A percentile compares a stretch with the other conserved stretches of the same genome.
Evolutionary conservation across 2,113 vertebrate genomes (phyloP).

Genomic region (Ammodytes marinus): DNA sequence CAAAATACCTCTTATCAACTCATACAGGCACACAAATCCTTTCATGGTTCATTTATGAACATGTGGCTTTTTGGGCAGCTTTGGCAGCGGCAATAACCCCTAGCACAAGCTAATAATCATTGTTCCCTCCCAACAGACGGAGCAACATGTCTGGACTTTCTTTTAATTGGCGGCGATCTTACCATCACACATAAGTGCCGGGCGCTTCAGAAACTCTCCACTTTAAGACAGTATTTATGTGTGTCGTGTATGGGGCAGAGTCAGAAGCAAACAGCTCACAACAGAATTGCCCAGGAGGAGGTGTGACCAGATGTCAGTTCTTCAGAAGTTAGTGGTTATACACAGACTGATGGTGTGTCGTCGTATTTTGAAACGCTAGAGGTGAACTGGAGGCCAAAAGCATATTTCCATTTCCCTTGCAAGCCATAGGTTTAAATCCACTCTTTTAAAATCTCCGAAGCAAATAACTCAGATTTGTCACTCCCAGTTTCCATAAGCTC

Average conservation of each 20-base stretch:
- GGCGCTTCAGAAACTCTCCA: conserved; percentile 52
- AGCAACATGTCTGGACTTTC: conserved; percentile 66
- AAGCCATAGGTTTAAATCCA: conserved; percentile 26
- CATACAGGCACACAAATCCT: conserved; percentile 13
- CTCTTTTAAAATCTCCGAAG: conserved; percentile 3
- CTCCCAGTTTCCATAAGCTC: conserved; percentile 6
- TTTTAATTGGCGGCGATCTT: conserved; percentile 66
- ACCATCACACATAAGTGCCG: conserved; percentile 31
- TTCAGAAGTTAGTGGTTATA: conserved; percentile 48
- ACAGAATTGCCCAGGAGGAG: conserved; percentile 28
- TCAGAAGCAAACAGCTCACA: conserved; percentile 42
- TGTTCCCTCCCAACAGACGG: conserved; percentile 66
- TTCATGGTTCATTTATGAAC: conserved; percentile 21
- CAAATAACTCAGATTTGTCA: neutral
- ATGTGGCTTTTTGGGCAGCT: conserved; percentile 36
- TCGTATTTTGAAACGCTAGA: neutral
- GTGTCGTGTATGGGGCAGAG: conserved; percentile 10
- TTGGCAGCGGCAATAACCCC: conserved; percentile 18
- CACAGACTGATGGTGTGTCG: conserved; percentile 15
- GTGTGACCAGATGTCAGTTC: conserved; percentile 55
- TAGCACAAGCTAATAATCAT: conserved; percentile 50
- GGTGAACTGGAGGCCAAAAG: conserved; percentile 21
- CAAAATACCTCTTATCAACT: conserved; percentile 3
- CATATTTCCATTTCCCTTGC: conserved; percentile 4
- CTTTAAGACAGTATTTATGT: conserved; percentile 32